These are phyloP conservation scores for Boulengeromyrus knoepffleri DNA, from an alignment of 2,113 vertebrate species.

Conservation along the genomic window DNA sequence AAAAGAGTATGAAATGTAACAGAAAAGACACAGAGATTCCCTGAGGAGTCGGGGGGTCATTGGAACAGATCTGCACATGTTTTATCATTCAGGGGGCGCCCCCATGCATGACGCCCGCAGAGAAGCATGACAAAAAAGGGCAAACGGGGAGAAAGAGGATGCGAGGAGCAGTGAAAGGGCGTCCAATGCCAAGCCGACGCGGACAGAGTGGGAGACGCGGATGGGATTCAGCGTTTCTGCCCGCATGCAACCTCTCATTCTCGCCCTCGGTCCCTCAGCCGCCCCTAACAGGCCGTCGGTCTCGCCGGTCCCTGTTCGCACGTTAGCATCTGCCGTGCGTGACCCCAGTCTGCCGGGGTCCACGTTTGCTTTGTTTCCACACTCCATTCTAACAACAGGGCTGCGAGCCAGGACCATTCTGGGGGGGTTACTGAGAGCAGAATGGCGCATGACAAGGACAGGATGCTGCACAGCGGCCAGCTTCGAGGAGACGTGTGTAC, in stretches of 20 bases:
- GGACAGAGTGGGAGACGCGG: constrained; percentile 22
- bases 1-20: constrained; percentile 38
- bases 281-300: constrained; percentile 45
- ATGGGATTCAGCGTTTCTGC: constrained; percentile 56
- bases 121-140: constrained; percentile 18
- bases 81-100: constrained; percentile 46
- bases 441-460: not conserved
- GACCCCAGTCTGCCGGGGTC: constrained; percentile 23
- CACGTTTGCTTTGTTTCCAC: not conserved
- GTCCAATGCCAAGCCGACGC: not conserved
- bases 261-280: constrained; percentile 26
- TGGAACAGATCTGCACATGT: constrained; percentile 61
- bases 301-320: constrained; percentile 19
- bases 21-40: constrained; percentile 21
- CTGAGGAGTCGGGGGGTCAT: constrained; percentile 31
- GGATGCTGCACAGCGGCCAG: not conserved
- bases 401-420: not conserved
- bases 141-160: constrained; percentile 27
- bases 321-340: constrained; percentile 59
- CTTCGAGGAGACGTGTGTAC: not conserved
- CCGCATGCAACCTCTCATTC: constrained; percentile 48
- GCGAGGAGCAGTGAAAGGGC: not conserved
- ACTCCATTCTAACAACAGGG: not conserved
- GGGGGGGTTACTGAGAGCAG: not conserved
- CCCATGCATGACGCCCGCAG: constrained; percentile 43